phyloP scores from a whole-genome alignment of 2,797 vertebrate species.

The Sciaenops ocellatus region DNA sequence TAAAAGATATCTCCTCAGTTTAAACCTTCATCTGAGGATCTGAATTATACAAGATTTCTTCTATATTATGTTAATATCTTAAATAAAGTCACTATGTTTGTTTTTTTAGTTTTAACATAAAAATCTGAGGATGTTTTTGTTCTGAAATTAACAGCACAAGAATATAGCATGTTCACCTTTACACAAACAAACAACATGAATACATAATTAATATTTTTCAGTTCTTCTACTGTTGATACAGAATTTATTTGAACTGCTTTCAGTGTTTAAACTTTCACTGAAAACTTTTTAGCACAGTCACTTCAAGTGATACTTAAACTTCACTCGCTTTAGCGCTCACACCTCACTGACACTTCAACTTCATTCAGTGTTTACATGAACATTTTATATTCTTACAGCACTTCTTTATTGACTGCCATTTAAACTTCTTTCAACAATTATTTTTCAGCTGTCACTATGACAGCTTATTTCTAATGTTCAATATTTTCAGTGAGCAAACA shows the following conservation, averaged over 20 bases:
- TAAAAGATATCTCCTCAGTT: background rate
- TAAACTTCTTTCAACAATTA: no score
- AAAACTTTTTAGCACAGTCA: no score
- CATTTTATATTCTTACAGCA: background rate
- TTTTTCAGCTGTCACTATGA: background rate
- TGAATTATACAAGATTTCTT: background rate
- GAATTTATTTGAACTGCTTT: background rate
- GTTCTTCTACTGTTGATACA: background rate
- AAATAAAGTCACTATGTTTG: background rate
- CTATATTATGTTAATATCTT: background rate
- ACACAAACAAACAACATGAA: background rate
- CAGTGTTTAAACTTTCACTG: no score
- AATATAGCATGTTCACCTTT: background rate
- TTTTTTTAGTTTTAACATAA: background rate
- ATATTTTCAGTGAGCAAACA: background rate
- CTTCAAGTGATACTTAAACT: no score
- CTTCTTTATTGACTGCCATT: background rate
- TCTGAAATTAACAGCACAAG: background rate
- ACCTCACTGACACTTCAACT: background rate
- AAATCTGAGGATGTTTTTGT: background rate
- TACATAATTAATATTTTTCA: no score
- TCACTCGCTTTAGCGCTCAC: no score
- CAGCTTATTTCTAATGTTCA: background rate
- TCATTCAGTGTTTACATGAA: background rate
- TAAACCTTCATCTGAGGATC: background rate